Evolutionary conservation across 2,113 vertebrate genomes (phyloP), one percentile per base, ranked within the genome.

Genomic region (Cariama cristata): DNA sequence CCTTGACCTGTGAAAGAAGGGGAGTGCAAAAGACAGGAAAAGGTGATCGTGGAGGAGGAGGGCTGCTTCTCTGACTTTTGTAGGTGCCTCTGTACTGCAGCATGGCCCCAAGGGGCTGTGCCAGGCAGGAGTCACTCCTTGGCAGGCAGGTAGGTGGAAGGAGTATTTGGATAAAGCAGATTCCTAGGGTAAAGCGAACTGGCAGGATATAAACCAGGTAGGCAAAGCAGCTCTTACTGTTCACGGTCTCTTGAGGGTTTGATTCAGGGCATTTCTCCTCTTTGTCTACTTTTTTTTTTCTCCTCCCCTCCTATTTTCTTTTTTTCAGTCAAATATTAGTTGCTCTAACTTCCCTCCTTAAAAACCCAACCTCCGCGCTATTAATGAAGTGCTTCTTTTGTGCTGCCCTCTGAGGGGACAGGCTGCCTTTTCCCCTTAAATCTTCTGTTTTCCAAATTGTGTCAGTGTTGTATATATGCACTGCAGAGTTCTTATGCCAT

Each of bases 301-400:
- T 4, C 3, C 2, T 3, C 8, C 11, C 13, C 6, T 9, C 22
- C 23, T 11, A 8, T n/a, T 49, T 76, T 59, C 6, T 15, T 15
- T 28, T 49, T 35, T n/a, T 53, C 5, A 26, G 6, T 83, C 24
- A 62, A 82, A 71, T 49, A 40, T 0, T 7, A 55, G 6, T 55
- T 92, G 71, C 68, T 90, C 18, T 40, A 1, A 53, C 33, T 81
- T 88, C 7, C 6, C 33, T 74, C 38, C 28, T 83, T 86, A 45
- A 76, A 79, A 86, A 28, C 3, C 8, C 30, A 68, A 6, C 18
- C 20, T 63, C 40, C 9, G 21, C 30, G 21, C 49, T 60, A 22
- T 7, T 44, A 33, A 35, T 50, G 33, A 53, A 32, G 10, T 53
- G 8, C 64, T 12, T 53, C 35, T 82, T 79, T 76, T 53, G 69